Evolutionary conservation across 1,140 invertebrate genomes (phyloP), one percentile per base, ranked within the genome.

Genomic region (Aradophagus sp.): DNA sequence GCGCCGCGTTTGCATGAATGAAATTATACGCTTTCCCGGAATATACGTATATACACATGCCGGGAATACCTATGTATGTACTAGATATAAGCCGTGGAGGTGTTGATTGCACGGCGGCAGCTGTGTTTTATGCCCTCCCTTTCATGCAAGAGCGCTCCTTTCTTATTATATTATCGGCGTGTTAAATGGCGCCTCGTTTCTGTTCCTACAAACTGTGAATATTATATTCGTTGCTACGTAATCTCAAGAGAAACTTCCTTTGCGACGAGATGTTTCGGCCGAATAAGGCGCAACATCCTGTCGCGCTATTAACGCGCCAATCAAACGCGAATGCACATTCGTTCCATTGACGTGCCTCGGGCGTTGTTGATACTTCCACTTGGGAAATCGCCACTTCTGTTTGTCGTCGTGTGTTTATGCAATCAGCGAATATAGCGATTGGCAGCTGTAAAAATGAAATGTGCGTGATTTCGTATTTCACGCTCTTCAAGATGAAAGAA

Each of bases 1-100:
- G 77, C 76, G 74, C 75, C 76, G 73, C 75, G 75, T 79, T 82
- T 80, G 76, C 78, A 84, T 79, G 82, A 84, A 83, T 82, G 80
- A 83, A 84, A 84, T 84, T 83, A 83, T 82, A 80, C 76, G 79
- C 80, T 84, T 77, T 83, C 81, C 79, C 75, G 80, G 80, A 82
- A 73, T 70, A 72, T 72, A 63, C 56, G 55, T 73, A 66, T 63
- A 62, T 67, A 66, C 38, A 63, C 38, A 63, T 42, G 56, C 55
- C 66, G 61, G 52, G 59, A 58, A 67, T 75, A 62, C 61, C 48
- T 69, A 65, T 67, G 62, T 56, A 58, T 50, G 63, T 52, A 61
- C 56, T 44, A 58, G 62, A 66, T 68, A 75, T 74, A 66, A 75
- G 67, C 71, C 63, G 45, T 67, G 56, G 32, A 73, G 56, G 53